phyloP scores from a whole-genome alignment of 2,888 invertebrate genomes.

The Orthonychiurus folsomi region DNA sequence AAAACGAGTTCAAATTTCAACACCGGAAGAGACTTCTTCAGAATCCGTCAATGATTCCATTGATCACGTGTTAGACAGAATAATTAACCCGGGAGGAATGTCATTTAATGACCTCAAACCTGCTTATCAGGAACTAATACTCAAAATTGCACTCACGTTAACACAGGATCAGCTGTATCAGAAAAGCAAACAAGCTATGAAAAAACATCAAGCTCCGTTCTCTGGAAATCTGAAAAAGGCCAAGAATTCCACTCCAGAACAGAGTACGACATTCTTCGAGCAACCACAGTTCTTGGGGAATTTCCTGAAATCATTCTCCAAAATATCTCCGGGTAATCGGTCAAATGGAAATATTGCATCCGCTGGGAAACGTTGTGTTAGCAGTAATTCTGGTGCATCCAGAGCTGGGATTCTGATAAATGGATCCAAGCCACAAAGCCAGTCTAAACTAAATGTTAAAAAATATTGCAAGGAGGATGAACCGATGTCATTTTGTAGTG shows the following conservation, averaged over 20 bases:
- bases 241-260: slow-evolving; percentile 14
- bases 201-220: slow-evolving; percentile 55
- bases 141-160: slow-evolving; percentile 75
- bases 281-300: slow-evolving; percentile 38
- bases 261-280: slow-evolving; percentile 33
- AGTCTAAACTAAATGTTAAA: slow-evolving; percentile 31
- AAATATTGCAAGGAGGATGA: slow-evolving; percentile 29
- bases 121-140: slow-evolving; percentile 78
- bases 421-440: not conserved
- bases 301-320: slow-evolving; percentile 38
- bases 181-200: slow-evolving; percentile 80
- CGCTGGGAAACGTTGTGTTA: not conserved
- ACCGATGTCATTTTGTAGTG: slow-evolving; percentile 54
- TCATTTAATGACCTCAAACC: slow-evolving; percentile 86
- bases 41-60: slow-evolving; percentile 32
- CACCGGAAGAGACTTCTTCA: slow-evolving; percentile 36
- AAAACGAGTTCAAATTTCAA: slow-evolving; percentile 39
- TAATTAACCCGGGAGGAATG: slow-evolving; percentile 86
- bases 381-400: not conserved
- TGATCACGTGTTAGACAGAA: slow-evolving; percentile 56
- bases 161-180: slow-evolving; percentile 88
- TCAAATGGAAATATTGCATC: not conserved
- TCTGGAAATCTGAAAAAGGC: slow-evolving; percentile 17
- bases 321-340: slow-evolving; percentile 22
- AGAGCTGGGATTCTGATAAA: not conserved